These are phyloP conservation scores for Anthopleura sola DNA, from an alignment of 64 coral and sea anemone species.

Conservation along the genomic window DNA sequence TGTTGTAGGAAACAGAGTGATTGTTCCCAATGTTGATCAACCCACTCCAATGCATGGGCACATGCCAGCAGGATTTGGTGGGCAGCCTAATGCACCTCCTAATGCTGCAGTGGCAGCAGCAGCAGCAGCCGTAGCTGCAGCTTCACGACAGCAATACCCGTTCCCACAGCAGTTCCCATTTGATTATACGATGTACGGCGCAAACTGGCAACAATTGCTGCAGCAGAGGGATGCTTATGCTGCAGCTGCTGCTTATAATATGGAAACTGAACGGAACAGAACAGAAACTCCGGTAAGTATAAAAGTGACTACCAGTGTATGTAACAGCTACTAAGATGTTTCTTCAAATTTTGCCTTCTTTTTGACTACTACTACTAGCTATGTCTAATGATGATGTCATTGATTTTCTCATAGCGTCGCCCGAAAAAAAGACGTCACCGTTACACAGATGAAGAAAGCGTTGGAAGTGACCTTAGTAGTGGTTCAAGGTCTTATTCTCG, in stretches of 20 bases:
- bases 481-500: conserved; percentile 74
- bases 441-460: conserved; percentile 76
- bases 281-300: conserved; percentile 4
- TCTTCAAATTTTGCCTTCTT: neutral
- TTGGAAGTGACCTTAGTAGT: conserved; percentile 82
- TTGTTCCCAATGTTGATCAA: conserved; percentile 55
- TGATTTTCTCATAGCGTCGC: conserved; percentile 5
- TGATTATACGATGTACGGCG: conserved; percentile 48
- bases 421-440: conserved; percentile 10
- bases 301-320: neutral
- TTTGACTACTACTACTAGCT: neutral
- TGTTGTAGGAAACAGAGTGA: conserved; percentile 56
- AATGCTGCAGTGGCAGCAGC: conserved; percentile 38
- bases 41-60: conserved; percentile 29
- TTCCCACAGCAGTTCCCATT: conserved; percentile 52
- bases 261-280: conserved; percentile 33
- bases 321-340: neutral
- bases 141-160: conserved; percentile 23
- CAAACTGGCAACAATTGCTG: conserved; percentile 57
- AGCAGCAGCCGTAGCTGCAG: conserved; percentile 49
- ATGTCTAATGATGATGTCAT: neutral
- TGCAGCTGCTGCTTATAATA: conserved; percentile 37
- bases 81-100: conserved; percentile 19
- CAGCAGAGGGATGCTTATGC: conserved; percentile 62
- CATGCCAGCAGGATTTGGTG: conserved; percentile 20